phyloP scores from a whole-genome alignment of 2,888 invertebrate species.

The Halocaridina rubra region DNA sequence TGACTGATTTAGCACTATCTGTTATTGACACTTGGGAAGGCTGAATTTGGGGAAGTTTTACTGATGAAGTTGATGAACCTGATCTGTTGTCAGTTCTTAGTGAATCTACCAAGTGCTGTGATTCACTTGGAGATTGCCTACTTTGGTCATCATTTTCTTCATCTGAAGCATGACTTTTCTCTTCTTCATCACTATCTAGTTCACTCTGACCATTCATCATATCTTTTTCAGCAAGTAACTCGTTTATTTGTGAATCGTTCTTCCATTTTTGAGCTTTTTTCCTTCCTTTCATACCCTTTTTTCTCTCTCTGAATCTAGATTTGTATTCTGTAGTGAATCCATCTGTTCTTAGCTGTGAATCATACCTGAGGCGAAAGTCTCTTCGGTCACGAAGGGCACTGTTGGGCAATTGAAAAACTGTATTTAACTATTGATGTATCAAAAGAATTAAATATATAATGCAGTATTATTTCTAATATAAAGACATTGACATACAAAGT shows the following conservation, averaged over 20 bases:
- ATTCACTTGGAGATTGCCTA: background rate
- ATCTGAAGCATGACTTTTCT: background rate
- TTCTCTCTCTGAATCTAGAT: background rate
- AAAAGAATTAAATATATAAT: no score
- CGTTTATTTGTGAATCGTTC: background rate
- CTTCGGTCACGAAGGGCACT: background rate
- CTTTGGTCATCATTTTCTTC: background rate
- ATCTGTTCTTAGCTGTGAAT: background rate
- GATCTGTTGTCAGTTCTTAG: background rate
- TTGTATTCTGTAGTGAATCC: background rate
- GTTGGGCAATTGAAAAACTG: no score
- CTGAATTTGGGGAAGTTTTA: conserved; percentile 6
- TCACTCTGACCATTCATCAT: background rate
- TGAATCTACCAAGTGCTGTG: background rate
- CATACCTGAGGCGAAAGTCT: background rate
- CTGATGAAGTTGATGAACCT: background rate
- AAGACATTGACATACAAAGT: background rate
- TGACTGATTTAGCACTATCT: background rate
- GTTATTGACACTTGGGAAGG: background rate
- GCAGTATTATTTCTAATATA: background rate
- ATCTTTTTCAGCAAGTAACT: background rate
- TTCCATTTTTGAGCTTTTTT: background rate
- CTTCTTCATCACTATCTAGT: background rate
- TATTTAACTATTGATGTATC: no score
- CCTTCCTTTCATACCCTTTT: background rate